Percentiles rank a stretch among this genome's conserved stretches.
Conservation (phyloP, 2,113 vertebrate genomes). For the Pipra filicauda region DNA sequence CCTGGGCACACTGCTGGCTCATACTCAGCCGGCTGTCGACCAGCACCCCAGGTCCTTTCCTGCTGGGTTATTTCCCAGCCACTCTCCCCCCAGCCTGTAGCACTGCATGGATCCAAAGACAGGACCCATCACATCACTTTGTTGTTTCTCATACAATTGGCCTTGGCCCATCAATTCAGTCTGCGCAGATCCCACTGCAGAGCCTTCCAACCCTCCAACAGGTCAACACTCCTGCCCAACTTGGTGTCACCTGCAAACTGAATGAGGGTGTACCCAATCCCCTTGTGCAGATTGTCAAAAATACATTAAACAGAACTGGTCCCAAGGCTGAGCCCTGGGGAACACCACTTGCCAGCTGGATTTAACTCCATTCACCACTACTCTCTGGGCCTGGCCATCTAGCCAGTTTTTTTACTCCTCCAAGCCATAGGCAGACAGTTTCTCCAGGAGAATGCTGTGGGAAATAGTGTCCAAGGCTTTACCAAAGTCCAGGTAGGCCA, state of each 20-base stretch:
- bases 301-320: not conserved
- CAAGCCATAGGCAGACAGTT: not conserved
- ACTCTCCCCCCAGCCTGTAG: not conserved
- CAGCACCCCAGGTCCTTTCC: not conserved
- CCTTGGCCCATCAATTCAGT: not conserved
- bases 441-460: not conserved
- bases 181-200: not conserved
- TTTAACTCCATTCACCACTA: not conserved
- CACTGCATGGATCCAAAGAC: accelerated
- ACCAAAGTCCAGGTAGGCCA: too few species aligned
- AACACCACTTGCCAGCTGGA: not conserved
- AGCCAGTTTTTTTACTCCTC: not conserved
- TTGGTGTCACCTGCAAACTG: not conserved
- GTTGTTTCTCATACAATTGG: not conserved
- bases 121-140: not conserved
- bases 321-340: not conserved
- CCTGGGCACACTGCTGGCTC: not conserved
- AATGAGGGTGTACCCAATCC: not conserved
- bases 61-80: not conserved
- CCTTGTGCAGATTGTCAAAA: accelerated
- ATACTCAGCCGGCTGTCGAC: not conserved
- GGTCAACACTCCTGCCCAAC: not conserved
- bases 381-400: not conserved
- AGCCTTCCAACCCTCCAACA: not conserved
- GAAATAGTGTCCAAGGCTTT: not conserved